Evolutionary conservation across 1,140 invertebrate genomes (phyloP).

Genomic region (Solenopsis invicta): DNA sequence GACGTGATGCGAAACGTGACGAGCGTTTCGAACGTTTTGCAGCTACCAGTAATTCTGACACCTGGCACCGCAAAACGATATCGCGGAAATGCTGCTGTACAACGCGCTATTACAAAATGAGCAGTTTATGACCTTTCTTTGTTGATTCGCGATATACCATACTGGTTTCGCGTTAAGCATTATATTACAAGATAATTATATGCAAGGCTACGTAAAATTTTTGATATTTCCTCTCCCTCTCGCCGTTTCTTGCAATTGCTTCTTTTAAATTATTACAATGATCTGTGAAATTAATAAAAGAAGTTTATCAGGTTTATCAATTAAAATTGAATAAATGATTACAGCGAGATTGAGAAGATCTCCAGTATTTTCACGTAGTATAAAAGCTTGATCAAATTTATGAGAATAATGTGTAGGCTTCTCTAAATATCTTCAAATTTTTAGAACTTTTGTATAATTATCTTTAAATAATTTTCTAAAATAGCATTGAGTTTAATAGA

Average conservation of each 20-base stretch:
- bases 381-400: too few relatives aligned
- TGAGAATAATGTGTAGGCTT: too few relatives aligned
- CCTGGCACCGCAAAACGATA: slow-evolving; percentile 34
- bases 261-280: too few relatives aligned
- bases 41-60: slow-evolving; percentile 2
- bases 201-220: not conserved
- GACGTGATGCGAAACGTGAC: slow-evolving; percentile 31
- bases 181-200: not conserved
- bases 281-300: not conserved
- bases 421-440: too few relatives aligned
- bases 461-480: too few relatives aligned
- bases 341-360: not conserved
- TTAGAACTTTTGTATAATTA: too few relatives aligned
- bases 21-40: slow-evolving; percentile 6
- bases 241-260: not conserved
- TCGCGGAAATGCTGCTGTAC: not conserved
- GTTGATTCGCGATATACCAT: not conserved
- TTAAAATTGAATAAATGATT: not conserved
- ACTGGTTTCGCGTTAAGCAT: not conserved
- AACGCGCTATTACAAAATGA: not conserved
- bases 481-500: too few relatives aligned
- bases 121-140: not conserved
- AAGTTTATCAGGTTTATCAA: not conserved
- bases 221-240: not conserved
- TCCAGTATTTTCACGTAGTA: too few relatives aligned